These are phyloP conservation scores for Euwallacea fornicatus DNA, from an alignment of 1,140 invertebrate species.

Conservation along the genomic window DNA sequence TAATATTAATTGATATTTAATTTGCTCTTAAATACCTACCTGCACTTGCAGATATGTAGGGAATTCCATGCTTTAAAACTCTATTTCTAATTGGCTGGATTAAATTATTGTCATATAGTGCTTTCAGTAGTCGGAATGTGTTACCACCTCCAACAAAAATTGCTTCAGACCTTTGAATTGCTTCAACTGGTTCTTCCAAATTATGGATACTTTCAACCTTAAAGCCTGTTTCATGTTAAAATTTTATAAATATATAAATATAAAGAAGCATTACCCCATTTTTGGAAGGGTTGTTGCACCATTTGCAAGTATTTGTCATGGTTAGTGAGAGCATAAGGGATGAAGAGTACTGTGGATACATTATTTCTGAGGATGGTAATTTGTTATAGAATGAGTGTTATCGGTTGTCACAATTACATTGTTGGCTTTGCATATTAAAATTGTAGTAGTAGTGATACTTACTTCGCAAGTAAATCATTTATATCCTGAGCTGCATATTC, in stretches of 20 bases:
- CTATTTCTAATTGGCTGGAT: slow-evolving; percentile 65
- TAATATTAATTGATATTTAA: slow-evolving; percentile 8
- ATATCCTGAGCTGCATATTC: slow-evolving; percentile 69
- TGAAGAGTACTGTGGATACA: slow-evolving; percentile 69
- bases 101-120: slow-evolving; percentile 69
- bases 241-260: not conserved
- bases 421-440: not conserved
- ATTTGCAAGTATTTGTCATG: slow-evolving; percentile 69
- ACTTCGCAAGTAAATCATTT: slow-evolving; percentile 64
- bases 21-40: slow-evolving; percentile 52
- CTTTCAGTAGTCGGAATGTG: slow-evolving; percentile 74
- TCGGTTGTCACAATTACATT: too few relatives aligned
- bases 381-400: too few relatives aligned
- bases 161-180: slow-evolving; percentile 65
- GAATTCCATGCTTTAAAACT: slow-evolving; percentile 65
- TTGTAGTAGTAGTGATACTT: slow-evolving; percentile 44
- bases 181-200: slow-evolving; percentile 57
- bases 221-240: slow-evolving; percentile 52
- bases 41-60: slow-evolving; percentile 80
- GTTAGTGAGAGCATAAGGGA: slow-evolving; percentile 73
- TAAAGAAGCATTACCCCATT: slow-evolving; percentile 59
- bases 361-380: slow-evolving; percentile 57
- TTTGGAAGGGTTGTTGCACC: slow-evolving; percentile 61
- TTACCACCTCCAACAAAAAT: slow-evolving; percentile 83
- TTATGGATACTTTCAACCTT: slow-evolving; percentile 67